phyloP scores from a whole-genome alignment of 2,113 vertebrate genomes.

The Pelodiscus sinensis region DNA sequence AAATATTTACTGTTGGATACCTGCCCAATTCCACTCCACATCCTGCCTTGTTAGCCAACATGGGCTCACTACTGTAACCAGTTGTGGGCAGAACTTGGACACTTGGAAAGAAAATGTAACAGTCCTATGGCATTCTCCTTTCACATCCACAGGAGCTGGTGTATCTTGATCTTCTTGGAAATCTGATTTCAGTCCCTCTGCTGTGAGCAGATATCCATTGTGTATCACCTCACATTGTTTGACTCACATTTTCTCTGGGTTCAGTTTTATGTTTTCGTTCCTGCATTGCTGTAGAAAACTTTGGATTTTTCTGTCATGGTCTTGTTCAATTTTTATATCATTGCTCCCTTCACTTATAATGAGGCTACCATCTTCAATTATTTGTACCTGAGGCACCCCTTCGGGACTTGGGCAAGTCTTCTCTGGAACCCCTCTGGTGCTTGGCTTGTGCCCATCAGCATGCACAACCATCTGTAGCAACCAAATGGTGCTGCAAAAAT shows the following conservation, averaged over 20 bases:
- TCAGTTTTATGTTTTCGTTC: not conserved
- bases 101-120: not conserved
- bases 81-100: not conserved
- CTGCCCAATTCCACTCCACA: not conserved
- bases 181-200: not conserved
- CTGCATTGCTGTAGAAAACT: not conserved
- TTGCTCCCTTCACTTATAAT: not conserved
- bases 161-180: not conserved
- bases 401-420: not conserved
- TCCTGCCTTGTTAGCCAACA: not conserved
- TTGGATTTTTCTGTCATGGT: not conserved
- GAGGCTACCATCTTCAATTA: not conserved
- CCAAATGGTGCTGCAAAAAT: not conserved
- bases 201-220: not conserved
- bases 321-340: not conserved
- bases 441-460: not conserved
- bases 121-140: not conserved
- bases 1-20: not conserved
- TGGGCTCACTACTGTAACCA: not conserved
- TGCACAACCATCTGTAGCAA: not conserved
- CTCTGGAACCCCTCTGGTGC: not conserved
- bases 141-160: not conserved
- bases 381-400: not conserved
- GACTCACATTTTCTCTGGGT: not conserved
- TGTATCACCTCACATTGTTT: not conserved